phyloP scores from a whole-genome alignment of 2,797 vertebrate species.

The Argyrosomus regius region DNA sequence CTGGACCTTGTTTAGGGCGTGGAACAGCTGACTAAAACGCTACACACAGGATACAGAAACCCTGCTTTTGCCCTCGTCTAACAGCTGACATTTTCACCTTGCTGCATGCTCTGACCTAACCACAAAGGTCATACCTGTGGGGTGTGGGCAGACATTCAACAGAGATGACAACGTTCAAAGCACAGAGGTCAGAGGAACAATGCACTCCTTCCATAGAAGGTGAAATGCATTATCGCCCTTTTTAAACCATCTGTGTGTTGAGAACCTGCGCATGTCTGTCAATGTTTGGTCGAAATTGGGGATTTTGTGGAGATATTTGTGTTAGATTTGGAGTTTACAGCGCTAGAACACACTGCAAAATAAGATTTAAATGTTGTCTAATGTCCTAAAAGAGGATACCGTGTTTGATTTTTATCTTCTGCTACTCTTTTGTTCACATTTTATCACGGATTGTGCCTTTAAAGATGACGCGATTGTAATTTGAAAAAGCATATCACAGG shows the following conservation, averaged over 20 bases:
- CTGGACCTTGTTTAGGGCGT: background rate
- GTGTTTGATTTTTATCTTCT: background rate
- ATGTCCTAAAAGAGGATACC: background rate
- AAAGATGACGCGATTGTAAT: constrained; percentile 11
- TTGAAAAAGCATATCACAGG: constrained; percentile 6
- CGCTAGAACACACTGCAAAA: background rate
- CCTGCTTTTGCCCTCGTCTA: constrained; percentile 17
- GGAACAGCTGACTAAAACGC: background rate
- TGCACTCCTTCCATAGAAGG: constrained; percentile 2
- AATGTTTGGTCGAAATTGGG: background rate
- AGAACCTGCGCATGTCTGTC: background rate
- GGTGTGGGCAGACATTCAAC: constrained; percentile 26
- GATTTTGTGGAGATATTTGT: background rate
- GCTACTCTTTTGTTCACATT: background rate
- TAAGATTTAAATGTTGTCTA: background rate
- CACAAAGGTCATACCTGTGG: constrained; percentile 7
- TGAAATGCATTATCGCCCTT: constrained; percentile 18
- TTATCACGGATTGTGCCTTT: constrained; percentile 21
- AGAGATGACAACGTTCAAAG: constrained; percentile 27
- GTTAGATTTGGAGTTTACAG: background rate
- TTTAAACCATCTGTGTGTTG: background rate
- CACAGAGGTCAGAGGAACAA: constrained; percentile 26
- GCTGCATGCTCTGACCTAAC: constrained; percentile 13
- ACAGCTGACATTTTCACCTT: constrained; percentile 31
- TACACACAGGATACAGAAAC: background rate